These are phyloP conservation scores for Prionailurus viverrinus DNA, from an alignment of 2,113 vertebrate genomes.

Conservation along the genomic window DNA sequence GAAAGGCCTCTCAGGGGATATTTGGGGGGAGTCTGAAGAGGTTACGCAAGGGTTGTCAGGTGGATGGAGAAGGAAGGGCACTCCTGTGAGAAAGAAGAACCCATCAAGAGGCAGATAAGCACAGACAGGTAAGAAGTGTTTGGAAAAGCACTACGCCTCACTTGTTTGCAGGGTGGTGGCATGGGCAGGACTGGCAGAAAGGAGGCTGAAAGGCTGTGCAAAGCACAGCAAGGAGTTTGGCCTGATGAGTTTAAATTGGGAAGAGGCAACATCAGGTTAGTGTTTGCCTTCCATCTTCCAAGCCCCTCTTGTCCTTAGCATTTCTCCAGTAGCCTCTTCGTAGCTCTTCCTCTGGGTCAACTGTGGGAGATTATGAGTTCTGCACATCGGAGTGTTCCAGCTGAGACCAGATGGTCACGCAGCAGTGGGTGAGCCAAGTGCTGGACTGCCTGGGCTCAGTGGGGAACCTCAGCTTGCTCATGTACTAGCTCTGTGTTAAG, in stretches of 20 bases:
- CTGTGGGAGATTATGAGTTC: not conserved
- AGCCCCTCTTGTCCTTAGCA: not conserved
- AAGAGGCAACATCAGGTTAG: not conserved
- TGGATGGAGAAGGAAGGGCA: not conserved
- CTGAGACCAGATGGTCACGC: slow-evolving; percentile 47
- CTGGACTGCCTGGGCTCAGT: not conserved
- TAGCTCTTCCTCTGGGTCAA: not conserved
- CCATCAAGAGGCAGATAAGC: not conserved
- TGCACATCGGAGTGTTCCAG: not conserved
- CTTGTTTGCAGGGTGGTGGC: not conserved
- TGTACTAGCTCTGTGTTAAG: not conserved
- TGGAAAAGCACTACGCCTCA: not conserved
- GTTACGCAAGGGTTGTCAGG: not conserved
- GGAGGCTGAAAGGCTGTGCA: not conserved
- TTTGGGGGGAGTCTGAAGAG: not conserved
- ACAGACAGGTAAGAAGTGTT: not conserved
- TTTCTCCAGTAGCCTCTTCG: not conserved
- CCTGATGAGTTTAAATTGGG: not conserved
- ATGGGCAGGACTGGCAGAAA: not conserved
- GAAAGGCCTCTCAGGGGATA: not conserved
- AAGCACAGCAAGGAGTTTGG: not conserved
- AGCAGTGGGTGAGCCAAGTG: not conserved
- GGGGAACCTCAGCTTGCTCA: not conserved
- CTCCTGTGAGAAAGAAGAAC: not conserved
- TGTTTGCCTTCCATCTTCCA: not conserved